Base-by-base conservation (phyloP, 2,113 vertebrate genomes). In the Thalassoma bifasciatum region DNA sequence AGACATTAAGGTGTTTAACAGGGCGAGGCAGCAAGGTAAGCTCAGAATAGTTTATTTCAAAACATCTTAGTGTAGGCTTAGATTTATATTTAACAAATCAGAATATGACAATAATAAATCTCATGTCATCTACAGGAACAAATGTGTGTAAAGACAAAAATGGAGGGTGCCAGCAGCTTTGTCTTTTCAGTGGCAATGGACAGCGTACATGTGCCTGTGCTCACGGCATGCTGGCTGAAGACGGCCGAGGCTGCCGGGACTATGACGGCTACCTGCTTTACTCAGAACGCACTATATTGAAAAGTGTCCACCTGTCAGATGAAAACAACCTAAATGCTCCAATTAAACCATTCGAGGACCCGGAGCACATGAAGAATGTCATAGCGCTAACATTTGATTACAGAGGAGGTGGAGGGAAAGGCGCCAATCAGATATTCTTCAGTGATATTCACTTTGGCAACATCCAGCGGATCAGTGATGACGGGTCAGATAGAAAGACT, bases 361-460 rank as follows among this genome's bases (percentile, higher is more conserved):
- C 96, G 0, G 97, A 99, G 42, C 95, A 97, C 94, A 99, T 99
- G 98, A 99, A 99, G 88, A 99, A 99, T 0, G 97, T 99, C 84
- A 99, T 99, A 0, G 97, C 97, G 0, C 83, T 99, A 83, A 96
- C 97, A 0, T 99, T 99, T 0, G 97, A 99, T 86, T 97, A 98
- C 84, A 93, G 96, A 19, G 94, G 94, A 0, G 93, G 95, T 10
- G 93, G 94, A 37, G 93, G 93, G 6, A 95, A 95, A 9, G 96
- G 95, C 56, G 95, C 95, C 1, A 98, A 97, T 75, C 96, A 96
- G 19, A 95, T 99, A 75, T 99, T 99, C 94, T 99, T 96, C 93
- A 99, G 97, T 0, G 98, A 99, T 89, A 99, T 99, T 89, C 98
- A 99, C 92, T 99, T 97, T 0, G 98, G 98, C 11, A 98, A 99